Conservation (phyloP, 2,113 vertebrate genomes). For the Rhinolophus ferrumequinum region DNA sequence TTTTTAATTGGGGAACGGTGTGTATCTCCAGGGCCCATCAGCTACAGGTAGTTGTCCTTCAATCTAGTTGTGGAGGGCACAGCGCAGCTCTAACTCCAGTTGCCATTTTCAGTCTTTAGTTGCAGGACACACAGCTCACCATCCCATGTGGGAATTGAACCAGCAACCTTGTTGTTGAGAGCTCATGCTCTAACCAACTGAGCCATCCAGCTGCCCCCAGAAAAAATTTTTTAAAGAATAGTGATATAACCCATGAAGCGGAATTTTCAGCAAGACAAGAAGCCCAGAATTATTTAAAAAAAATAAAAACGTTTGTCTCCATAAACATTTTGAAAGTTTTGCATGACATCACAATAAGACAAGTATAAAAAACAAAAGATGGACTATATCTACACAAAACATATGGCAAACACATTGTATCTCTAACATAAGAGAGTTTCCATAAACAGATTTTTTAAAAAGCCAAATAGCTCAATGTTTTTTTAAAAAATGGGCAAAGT, state of each 20-base stretch:
- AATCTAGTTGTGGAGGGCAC: no score
- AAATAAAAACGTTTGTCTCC: slow-evolving; percentile 14
- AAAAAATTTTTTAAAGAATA: slow-evolving; percentile 14
- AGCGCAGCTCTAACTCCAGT: no score
- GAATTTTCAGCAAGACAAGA: slow-evolving; percentile 37
- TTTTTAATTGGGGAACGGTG: no score
- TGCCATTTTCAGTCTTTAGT: no score
- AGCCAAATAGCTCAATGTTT: background rate
- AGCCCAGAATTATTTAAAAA: background rate
- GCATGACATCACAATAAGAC: slow-evolving; percentile 7
- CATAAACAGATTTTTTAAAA: background rate
- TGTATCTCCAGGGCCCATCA: no score
- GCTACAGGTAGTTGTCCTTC: no score
- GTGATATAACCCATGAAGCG: background rate
- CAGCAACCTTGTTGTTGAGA: no score
- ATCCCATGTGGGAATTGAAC: no score
- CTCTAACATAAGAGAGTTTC: slow-evolving; percentile 35
- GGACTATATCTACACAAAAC: slow-evolving; percentile 3
- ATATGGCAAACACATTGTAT: slow-evolving; percentile 20
- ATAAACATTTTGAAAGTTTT: slow-evolving; percentile 52
- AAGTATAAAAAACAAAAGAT: background rate
- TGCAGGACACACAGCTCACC: no score
- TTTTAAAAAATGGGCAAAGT: background rate
- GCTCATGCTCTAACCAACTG: no score
- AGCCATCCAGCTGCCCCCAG: no score